Evolutionary conservation across 2,888 invertebrate species (phyloP).

Genomic region (Drosophila putrida): DNA sequence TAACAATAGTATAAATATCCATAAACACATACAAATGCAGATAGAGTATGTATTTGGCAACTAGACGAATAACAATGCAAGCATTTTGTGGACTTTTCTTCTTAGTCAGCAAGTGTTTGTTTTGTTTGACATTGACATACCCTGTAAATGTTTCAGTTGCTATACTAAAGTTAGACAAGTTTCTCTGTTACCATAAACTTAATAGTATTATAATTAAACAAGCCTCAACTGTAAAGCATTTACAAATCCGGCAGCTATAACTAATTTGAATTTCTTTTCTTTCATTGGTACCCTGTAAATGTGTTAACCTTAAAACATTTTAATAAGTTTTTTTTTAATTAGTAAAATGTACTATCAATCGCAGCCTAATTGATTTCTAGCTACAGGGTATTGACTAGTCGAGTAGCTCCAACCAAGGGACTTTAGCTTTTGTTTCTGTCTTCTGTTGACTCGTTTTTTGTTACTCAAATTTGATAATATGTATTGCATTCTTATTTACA

Average conservation of each 20-base stretch:
- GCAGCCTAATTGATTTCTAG: background rate
- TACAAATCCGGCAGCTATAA: too few relatives aligned
- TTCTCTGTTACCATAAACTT: too few relatives aligned
- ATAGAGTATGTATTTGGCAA: slow-evolving; percentile 5
- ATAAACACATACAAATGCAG: slow-evolving; percentile 8
- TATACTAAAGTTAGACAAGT: background rate
- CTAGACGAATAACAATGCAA: slow-evolving; percentile 19
- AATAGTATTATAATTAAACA: too few relatives aligned
- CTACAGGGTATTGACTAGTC: slow-evolving; percentile 12
- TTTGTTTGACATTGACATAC: slow-evolving; percentile 28
- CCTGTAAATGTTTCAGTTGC: slow-evolving; percentile 1
- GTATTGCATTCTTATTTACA: slow-evolving; percentile 47
- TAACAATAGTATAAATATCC: slow-evolving; percentile 22
- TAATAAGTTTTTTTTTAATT: too few relatives aligned
- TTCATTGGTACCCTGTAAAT: too few relatives aligned
- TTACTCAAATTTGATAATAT: slow-evolving; percentile 36
- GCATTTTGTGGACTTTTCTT: slow-evolving; percentile 29
- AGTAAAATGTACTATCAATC: background rate
- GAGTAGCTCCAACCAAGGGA: background rate
- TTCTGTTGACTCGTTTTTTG: slow-evolving; percentile 10
- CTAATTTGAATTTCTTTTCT: too few relatives aligned
- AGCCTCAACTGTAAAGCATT: too few relatives aligned
- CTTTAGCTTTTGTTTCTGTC: background rate
- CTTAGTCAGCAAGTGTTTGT: slow-evolving; percentile 37
- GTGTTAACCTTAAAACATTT: too few relatives aligned